Conservation (phyloP, 2,797 vertebrate genomes). For the Stomatorhinus walkeri region DNA sequence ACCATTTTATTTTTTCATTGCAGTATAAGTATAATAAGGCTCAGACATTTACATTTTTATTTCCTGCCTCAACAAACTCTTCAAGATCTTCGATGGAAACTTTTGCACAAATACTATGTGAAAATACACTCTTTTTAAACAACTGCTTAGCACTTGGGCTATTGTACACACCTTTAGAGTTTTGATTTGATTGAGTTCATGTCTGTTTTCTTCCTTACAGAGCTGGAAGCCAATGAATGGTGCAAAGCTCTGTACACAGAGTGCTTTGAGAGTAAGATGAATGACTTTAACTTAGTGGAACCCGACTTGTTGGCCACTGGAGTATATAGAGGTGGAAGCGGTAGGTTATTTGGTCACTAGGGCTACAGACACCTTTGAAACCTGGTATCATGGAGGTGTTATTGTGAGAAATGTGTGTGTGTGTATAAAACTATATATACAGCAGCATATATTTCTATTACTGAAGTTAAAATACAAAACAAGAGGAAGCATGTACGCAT, state of each 20-base stretch:
- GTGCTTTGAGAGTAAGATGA: conserved; percentile 60
- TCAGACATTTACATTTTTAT: background rate
- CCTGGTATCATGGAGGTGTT: background rate
- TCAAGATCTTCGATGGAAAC: background rate
- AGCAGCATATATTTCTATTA: background rate
- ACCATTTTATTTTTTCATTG: background rate
- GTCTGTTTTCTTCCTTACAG: conserved; percentile 39
- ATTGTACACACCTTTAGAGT: background rate
- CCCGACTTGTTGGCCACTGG: conserved; percentile 69
- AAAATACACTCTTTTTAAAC: background rate
- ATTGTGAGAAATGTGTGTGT: background rate
- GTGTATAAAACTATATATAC: background rate
- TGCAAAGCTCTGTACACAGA: conserved; percentile 70
- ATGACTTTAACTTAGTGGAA: conserved; percentile 67
- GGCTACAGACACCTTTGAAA: background rate
- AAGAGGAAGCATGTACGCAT: background rate
- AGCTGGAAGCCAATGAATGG: conserved; percentile 75
- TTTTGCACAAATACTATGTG: background rate
- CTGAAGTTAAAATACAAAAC: background rate
- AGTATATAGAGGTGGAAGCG: conserved; percentile 67
- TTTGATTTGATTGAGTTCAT: background rate
- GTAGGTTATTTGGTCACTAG: conserved; percentile 49
- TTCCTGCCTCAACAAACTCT: background rate
- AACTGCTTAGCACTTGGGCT: background rate
- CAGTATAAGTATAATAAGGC: background rate